Evolutionary conservation across 2,888 invertebrate species (phyloP), one percentile per base, ranked within the genome.

Genomic region (Deilephila elpenor): DNA sequence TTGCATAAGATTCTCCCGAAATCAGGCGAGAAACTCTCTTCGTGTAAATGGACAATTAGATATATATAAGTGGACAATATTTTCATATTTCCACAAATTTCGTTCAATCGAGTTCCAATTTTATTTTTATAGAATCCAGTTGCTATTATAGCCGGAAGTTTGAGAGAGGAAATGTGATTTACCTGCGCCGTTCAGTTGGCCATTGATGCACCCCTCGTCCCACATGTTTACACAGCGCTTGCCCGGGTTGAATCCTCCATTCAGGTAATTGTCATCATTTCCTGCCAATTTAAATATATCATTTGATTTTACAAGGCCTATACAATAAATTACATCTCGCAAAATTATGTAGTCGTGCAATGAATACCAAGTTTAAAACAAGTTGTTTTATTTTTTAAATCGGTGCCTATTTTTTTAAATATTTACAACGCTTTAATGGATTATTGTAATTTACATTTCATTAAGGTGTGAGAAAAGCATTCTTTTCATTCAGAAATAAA

Each of bases 201-300:
- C 95, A 78, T 95, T 95, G 71, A 90, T 85, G 76, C 95, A 95
- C 0, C 95, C 95, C n/a, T 95, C 95, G 78, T 95, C 95, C 89
- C 95, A 95, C 88, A 95, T 86, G 83, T 93, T 92, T 74, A 91
- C 88, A 75, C 94, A 95, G 0, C 93, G 91, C 79, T 95, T 95
- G 70, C 95, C 93, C 1, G 94, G 93, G 78, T 86, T 93, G 79
- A 91, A 90, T 0, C 88, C 87, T 5, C 92, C 88, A 1, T 88
- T 87, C 60, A 95, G 78, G 74, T 88, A 95, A 71, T 90, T 83
- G 70, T 93, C 89, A 71, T 93, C 93, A 2, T 81, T 81, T 71
- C 90, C 91, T 90, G 77, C 19, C 78, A 79, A 60, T 61, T 61
- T 25, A 5, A 61, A 44, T 44, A 44, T 14, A 44, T 44, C 1